phyloP scores from a whole-genome alignment of 2,113 vertebrate genomes.

The Colinus virginianus region DNA sequence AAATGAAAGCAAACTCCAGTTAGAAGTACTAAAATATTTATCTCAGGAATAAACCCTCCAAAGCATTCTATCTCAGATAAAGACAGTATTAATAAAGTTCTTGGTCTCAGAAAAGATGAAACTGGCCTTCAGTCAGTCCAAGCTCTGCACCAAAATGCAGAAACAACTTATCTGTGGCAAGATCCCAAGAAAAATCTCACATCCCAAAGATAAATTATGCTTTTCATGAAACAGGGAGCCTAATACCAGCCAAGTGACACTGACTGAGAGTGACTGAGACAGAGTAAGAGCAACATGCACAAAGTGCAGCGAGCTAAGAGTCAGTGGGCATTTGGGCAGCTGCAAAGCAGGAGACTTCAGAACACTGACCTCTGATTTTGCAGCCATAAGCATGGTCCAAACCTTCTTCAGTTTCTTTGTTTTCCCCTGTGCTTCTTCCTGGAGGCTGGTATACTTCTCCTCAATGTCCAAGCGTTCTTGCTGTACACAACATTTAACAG shows the following conservation, averaged over 20 bases:
- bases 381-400: slow-evolving; percentile 99
- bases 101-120: neutral
- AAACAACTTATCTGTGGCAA: neutral
- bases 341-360: neutral
- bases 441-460: slow-evolving; percentile 97
- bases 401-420: slow-evolving; percentile 99
- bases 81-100: neutral
- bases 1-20: neutral
- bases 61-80: neutral
- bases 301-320: neutral
- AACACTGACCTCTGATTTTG: slow-evolving; percentile 92
- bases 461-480: slow-evolving; percentile 99
- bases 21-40: neutral
- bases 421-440: slow-evolving; percentile 98
- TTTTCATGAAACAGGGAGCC: neutral
- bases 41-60: neutral
- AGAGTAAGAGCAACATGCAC: neutral
- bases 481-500: slow-evolving; percentile 72
- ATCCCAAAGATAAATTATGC: neutral
- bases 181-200: neutral
- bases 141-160: neutral
- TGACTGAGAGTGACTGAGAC: neutral
- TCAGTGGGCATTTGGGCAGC: neutral
- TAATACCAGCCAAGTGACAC: neutral
- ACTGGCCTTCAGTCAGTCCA: neutral